Evolutionary conservation across 2,113 vertebrate species (phyloP).

Genomic region (Dasyornis broadbenti): DNA sequence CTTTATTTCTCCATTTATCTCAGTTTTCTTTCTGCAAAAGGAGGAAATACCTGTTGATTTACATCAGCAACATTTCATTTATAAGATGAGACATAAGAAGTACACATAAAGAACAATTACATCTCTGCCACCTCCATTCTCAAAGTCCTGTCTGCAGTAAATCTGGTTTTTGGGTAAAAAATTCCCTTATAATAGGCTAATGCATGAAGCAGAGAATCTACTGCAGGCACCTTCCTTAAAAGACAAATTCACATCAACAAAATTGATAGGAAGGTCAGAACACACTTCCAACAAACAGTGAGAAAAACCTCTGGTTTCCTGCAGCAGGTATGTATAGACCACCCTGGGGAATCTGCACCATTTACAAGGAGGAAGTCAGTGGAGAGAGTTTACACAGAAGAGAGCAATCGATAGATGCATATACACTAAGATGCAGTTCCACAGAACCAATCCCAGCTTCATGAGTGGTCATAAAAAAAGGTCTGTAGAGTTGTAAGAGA

Average conservation of each 20-base stretch:
- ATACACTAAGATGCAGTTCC: neutral
- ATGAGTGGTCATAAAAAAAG: neutral
- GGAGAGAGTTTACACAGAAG: neutral
- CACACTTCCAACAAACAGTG: neutral
- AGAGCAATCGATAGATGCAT: neutral
- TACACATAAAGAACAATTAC: neutral
- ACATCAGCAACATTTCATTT: neutral
- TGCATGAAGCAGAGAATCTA: neutral
- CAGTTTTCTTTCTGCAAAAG: neutral
- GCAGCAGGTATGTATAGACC: neutral
- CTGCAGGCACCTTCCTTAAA: neutral
- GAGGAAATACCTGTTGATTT: slow-evolving; percentile 1
- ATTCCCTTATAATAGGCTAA: neutral
- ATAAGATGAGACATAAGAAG: neutral
- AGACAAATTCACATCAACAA: neutral
- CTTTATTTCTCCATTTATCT: slow-evolving; percentile 11
- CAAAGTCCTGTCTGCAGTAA: neutral
- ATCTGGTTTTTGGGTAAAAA: neutral
- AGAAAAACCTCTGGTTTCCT: neutral
- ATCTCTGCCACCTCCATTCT: neutral
- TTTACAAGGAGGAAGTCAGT: neutral
- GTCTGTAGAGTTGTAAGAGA: neutral
- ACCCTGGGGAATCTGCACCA: neutral
- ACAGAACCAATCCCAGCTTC: neutral
- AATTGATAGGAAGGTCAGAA: neutral